Evolutionary conservation across 1,140 invertebrate species (phyloP).

Genomic region (Gryon sp.): DNA sequence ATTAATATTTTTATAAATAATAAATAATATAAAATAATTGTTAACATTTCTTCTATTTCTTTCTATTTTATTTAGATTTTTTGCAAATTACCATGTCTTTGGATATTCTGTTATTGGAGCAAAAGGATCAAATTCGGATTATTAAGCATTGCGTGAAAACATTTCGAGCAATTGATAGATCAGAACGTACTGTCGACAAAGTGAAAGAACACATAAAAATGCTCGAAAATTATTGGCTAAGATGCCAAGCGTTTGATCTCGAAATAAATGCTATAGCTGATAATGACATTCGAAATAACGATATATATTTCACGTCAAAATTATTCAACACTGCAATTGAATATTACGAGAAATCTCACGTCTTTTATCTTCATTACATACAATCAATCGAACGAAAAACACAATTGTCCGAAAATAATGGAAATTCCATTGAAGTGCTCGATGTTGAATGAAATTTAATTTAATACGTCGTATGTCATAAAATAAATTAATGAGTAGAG

Average conservation of each 20-base stretch:
- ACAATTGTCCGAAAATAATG: not conserved
- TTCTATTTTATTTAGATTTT: too few species aligned
- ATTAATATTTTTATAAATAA: too few species aligned
- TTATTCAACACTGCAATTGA: not conserved
- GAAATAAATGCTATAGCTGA: conserved; percentile 23
- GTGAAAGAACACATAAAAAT: not conserved
- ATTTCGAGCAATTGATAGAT: not conserved
- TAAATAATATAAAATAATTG: too few species aligned
- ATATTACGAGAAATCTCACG: conserved; percentile 15
- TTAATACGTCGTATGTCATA: too few species aligned
- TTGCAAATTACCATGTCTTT: conserved; percentile 6
- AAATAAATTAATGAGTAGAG: too few species aligned
- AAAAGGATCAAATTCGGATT: conserved; percentile 13
- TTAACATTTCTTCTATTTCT: too few species aligned
- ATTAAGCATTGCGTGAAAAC: not conserved
- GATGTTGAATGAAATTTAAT: too few species aligned
- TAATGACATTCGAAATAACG: not conserved
- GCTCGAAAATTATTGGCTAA: conserved; percentile 5
- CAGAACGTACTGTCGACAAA: not conserved
- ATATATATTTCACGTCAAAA: not conserved
- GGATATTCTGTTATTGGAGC: conserved; percentile 15
- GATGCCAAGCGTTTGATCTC: conserved; percentile 17
- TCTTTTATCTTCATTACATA: not conserved
- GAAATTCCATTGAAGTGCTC: not conserved
- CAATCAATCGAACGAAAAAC: not conserved